Evolutionary conservation across 2,888 invertebrate genomes (phyloP).

Genomic region (Hirtodrosophila confusa): DNA sequence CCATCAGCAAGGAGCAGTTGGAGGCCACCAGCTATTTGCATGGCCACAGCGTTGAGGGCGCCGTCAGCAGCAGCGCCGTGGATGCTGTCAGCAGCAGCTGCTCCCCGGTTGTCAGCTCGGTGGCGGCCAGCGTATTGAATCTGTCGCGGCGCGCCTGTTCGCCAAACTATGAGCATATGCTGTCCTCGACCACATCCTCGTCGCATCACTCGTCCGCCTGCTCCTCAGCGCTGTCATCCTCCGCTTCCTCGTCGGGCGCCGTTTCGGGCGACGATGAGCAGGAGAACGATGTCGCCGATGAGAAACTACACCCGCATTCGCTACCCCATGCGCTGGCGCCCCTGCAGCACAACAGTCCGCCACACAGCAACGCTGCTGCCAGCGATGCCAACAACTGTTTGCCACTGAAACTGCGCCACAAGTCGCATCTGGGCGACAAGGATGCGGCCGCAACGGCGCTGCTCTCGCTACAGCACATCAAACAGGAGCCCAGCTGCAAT

Average conservation of each 20-base stretch:
- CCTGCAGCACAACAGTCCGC: slow-evolving; percentile 48
- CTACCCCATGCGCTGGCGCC: slow-evolving; percentile 32
- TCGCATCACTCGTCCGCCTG: slow-evolving; percentile 81
- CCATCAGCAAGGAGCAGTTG: slow-evolving; percentile 63
- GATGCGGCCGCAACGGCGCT: slow-evolving; percentile 93
- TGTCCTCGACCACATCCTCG: slow-evolving; percentile 87
- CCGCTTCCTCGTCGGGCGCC: slow-evolving; percentile 87
- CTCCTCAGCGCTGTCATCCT: slow-evolving; percentile 87
- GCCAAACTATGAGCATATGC: slow-evolving; percentile 89
- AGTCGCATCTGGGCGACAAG: slow-evolving; percentile 94
- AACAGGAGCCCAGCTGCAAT: slow-evolving; percentile 92
- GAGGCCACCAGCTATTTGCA: slow-evolving; percentile 61
- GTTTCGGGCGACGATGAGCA: slow-evolving; percentile 85
- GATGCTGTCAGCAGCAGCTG: slow-evolving; percentile 76
- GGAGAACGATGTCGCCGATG: slow-evolving; percentile 83
- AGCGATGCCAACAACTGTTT: slow-evolving; percentile 90
- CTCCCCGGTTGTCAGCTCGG: slow-evolving; percentile 49
- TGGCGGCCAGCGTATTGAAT: slow-evolving; percentile 87
- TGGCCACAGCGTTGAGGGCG: slow-evolving; percentile 58
- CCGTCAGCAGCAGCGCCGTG: slow-evolving; percentile 81
- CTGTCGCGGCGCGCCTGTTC: slow-evolving; percentile 88
- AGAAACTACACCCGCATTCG: slow-evolving; percentile 28
- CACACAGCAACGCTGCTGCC: slow-evolving; percentile 66
- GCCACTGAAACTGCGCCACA: slow-evolving; percentile 95
- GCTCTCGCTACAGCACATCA: slow-evolving; percentile 92